Evolutionary conservation across 2,888 invertebrate genomes (phyloP).

Genomic region (Pomacea canaliculata): DNA sequence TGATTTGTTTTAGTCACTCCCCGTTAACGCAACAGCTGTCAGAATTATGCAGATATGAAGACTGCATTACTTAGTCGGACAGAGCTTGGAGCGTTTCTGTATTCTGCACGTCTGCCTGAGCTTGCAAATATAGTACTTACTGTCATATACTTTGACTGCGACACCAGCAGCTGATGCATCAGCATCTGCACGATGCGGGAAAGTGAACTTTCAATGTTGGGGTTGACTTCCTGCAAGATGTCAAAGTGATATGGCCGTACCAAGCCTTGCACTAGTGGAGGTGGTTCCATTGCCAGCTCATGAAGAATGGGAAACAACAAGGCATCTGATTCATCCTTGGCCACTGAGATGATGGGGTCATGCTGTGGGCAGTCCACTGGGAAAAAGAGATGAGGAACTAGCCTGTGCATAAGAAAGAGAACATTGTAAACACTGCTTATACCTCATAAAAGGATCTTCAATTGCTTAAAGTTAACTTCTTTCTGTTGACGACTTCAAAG

Average conservation of each 20-base stretch:
- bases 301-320: constrained; percentile 64
- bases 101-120: too few relatives aligned
- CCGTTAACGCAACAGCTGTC: too few relatives aligned
- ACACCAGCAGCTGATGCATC: constrained; percentile 74
- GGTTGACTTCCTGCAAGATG: constrained; percentile 37
- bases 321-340: constrained; percentile 65
- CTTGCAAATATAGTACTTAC: constrained; percentile 71
- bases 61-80: too few relatives aligned
- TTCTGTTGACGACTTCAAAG: not conserved
- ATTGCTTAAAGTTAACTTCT: not conserved
- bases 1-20: too few relatives aligned
- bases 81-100: too few relatives aligned
- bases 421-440: not conserved
- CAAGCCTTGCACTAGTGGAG: constrained; percentile 73
- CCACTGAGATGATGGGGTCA: constrained; percentile 74
- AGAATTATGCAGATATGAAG: too few relatives aligned
- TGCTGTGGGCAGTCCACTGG: constrained; percentile 72
- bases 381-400: constrained; percentile 68
- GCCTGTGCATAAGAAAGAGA: constrained; percentile 43
- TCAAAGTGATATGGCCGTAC: constrained; percentile 67
- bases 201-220: constrained; percentile 72
- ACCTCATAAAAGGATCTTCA: not conserved
- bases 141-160: constrained; percentile 78
- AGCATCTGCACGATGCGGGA: constrained; percentile 75
- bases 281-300: constrained; percentile 66